Evolutionary conservation across 1,140 invertebrate genomes (phyloP), one percentile per base, ranked within the genome.

Genomic region (Aphidius gifuensis): DNA sequence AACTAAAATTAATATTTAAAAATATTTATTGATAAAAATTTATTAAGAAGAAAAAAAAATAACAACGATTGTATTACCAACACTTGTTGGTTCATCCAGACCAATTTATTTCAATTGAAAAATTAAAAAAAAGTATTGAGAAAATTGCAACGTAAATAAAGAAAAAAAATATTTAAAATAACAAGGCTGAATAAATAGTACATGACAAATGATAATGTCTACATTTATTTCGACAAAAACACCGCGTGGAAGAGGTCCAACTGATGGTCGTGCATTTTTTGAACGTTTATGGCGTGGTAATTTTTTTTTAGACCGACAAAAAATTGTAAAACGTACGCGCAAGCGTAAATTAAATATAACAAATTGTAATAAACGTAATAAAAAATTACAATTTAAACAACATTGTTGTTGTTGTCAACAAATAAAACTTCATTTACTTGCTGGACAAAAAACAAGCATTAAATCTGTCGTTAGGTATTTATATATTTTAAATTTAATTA

Each of bases 391-490:
- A 42, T 47, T 8, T 9, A 66, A 65, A 53, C 75, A 78, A 64
- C 78, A 80, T 60, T 80, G 78, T 66, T 79, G 78, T 56, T 80
- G 78, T 61, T 80, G 78, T 60, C 75, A 78, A 59, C 66, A 74
- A 32, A 78, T 80, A 64, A 77, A 80, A 58, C 70, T 80, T 43
- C 78, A 80, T 61, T 67, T 79, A 47, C 72, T 80, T 21, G 70
- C 78, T 60, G 74, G 75, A 63, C 74, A 73, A 55, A 73, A 74
- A 56, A 73, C 69, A 65, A 78, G 72, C 61, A 53, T 80, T 21
- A 76, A 76, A 62, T 80, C 78, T 50, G 78, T 80, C 58, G 74
- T 80, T 68, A 80, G 78, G 78, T 80, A 73, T 77, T 70, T 67
- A 61, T 60, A 44, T 64, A 7, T 40, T 32, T 42, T 47, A 9